Base-by-base conservation (phyloP, 2,113 vertebrate species). In the Hypomesus transpacificus region DNA sequence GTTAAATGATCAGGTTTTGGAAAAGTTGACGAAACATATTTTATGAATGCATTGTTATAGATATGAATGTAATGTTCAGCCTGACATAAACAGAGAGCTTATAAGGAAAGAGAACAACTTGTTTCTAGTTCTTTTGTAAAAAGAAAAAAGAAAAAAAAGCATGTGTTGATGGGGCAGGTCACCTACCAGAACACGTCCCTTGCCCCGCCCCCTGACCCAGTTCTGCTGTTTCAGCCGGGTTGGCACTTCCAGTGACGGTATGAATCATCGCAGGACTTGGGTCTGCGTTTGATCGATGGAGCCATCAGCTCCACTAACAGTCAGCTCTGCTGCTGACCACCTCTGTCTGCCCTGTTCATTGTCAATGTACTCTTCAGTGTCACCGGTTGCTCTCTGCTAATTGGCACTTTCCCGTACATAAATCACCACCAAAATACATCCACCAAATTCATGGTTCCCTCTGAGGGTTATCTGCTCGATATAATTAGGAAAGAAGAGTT, bases 241-340 rank as follows among this genome's bases (percentile, higher is more conserved):
- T 88, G 87, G 79, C 85, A 85, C 84, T 77, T 76, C 56, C 39
- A 8, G 71, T 76, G 86, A 88, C 79, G 80, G 83, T 60, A 74
- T 83, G 75, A 89, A 89, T 88, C 86, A 87, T 87, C 86, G 76
- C 74, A 80, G 84, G 83, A 78, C 83, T 74, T 74, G 83, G 86
- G 88, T 87, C 77, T 80, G 71, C 74, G 77, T 75, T 84, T 92
- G 90, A 92, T 91, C 82, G 87, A 91, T 90, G 85, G 77, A 84
- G 81, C 88, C 81, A 89, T 90, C 90, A 87, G 71, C 68, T 80
- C 73, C 71, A 70, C 73, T 66, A 82, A 73, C 69, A 79, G 85
- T 87, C 85, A 88, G 82, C 84, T 84, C 83, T 85, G 84, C 80
- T 51, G 70, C 70, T 57, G 76, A 74, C 74, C 70, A 87, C 87